Conservation (phyloP, 1,140 invertebrate species). For the Ridgeia piscesae region DNA sequence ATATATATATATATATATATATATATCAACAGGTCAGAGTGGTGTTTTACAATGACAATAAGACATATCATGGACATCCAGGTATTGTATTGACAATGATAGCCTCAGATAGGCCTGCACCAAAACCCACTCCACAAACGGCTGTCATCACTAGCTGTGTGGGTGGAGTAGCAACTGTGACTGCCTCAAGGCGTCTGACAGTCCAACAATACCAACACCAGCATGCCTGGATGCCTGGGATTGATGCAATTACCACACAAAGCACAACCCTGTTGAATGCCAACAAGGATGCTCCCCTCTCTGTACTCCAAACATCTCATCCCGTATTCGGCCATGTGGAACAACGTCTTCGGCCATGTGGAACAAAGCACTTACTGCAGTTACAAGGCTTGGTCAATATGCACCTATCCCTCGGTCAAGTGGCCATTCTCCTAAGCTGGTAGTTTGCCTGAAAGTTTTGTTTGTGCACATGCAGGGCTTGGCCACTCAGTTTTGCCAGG, state of each 20-base stretch:
- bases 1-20: too few species aligned
- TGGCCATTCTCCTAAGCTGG: not conserved
- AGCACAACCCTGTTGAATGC: not conserved
- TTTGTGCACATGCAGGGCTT: not conserved
- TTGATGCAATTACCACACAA: not conserved
- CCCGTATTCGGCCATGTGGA: not conserved
- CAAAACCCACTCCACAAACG: not conserved
- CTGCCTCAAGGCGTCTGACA: not conserved
- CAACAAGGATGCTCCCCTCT: not conserved
- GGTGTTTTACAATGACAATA: not conserved
- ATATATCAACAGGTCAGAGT: not conserved
- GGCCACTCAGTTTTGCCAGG: not conserved
- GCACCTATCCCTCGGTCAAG: not conserved
- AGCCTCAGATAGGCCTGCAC: not conserved
- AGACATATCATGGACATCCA: not conserved
- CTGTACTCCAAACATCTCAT: not conserved
- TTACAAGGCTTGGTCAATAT: not conserved
- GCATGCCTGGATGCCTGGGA: not conserved
- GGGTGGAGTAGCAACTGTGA: not conserved
- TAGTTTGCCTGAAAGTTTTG: not conserved
- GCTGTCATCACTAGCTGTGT: not conserved
- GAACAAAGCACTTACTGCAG: not conserved
- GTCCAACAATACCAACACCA: not conserved
- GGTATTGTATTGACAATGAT: not conserved
- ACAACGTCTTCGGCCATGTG: not conserved